A percentile compares a stretch with the other conserved stretches of the same genome.
phyloP scores from a whole-genome alignment of 2,797 vertebrate genomes.

The Acrossocheilus fasciatus region DNA sequence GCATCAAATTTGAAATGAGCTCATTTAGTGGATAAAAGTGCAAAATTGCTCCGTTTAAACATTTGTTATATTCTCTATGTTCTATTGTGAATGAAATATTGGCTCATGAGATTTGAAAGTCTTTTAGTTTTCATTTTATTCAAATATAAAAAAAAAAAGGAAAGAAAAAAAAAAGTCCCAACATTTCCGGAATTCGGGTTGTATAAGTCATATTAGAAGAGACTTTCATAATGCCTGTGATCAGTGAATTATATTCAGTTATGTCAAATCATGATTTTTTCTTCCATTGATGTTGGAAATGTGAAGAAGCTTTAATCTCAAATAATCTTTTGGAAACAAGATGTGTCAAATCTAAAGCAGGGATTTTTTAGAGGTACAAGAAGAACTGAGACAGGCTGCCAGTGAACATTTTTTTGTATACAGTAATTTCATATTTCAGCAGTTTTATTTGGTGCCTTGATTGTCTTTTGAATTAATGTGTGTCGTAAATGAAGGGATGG shows the following conservation, averaged over 20 bases:
- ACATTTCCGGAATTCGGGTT: no score
- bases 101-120: no score
- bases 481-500: slow-evolving; percentile 64
- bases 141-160: no score
- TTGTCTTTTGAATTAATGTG: neutral
- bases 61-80: no score
- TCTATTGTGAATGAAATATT: no score
- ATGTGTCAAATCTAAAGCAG: neutral
- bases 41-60: no score
- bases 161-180: no score
- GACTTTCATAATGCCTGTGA: neutral
- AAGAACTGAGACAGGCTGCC: neutral
- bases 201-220: neutral
- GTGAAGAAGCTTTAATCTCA: neutral
- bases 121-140: no score
- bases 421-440: neutral
- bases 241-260: neutral
- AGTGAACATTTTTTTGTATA: neutral
- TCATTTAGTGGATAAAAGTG: no score
- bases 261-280: neutral
- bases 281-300: neutral
- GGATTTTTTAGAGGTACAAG: neutral
- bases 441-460: neutral
- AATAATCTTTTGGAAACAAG: neutral
- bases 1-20: no score